These are phyloP conservation scores for Lacerta bilineata DNA, from an alignment of 2,797 vertebrate species.

Conservation along the genomic window DNA sequence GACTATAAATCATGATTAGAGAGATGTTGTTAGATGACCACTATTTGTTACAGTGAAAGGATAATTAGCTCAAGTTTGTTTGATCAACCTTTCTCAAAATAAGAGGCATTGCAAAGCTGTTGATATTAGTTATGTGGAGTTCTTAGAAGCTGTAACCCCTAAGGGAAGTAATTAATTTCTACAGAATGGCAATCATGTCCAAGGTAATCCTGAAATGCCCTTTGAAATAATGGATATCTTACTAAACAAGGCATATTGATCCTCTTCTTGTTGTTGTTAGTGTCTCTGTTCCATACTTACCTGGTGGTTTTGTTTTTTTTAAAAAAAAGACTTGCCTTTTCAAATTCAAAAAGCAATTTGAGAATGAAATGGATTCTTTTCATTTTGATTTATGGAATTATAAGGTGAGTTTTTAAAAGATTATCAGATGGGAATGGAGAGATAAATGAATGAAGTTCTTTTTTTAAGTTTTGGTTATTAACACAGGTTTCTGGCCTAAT, in stretches of 20 bases:
- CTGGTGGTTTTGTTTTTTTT: not conserved
- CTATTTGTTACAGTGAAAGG: not conserved
- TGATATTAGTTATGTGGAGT: not conserved
- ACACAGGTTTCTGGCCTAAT: too few species aligned
- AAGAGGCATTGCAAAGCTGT: not conserved
- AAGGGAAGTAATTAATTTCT: conserved; percentile 6
- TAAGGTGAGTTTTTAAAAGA: conserved; percentile 49
- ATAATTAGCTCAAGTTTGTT: not conserved
- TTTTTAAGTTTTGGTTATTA: too few species aligned
- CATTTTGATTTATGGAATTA: conserved; percentile 59
- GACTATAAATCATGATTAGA: conserved; percentile 5
- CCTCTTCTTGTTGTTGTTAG: not conserved
- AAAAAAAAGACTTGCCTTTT: too few species aligned
- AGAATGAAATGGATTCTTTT: conserved; percentile 37
- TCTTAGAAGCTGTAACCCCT: not conserved
- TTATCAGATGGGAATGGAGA: conserved; percentile 51
- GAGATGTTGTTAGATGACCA: not conserved
- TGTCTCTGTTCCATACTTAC: not conserved
- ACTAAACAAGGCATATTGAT: not conserved
- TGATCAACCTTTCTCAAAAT: not conserved
- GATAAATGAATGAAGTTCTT: conserved; percentile 58
- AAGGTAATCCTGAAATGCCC: not conserved
- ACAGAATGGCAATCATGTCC: not conserved
- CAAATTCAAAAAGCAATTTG: conserved; percentile 7
- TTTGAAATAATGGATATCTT: conserved; percentile 3